Base-by-base conservation (phyloP, 2,888 invertebrate genomes). In the Nezara viridula region DNA sequence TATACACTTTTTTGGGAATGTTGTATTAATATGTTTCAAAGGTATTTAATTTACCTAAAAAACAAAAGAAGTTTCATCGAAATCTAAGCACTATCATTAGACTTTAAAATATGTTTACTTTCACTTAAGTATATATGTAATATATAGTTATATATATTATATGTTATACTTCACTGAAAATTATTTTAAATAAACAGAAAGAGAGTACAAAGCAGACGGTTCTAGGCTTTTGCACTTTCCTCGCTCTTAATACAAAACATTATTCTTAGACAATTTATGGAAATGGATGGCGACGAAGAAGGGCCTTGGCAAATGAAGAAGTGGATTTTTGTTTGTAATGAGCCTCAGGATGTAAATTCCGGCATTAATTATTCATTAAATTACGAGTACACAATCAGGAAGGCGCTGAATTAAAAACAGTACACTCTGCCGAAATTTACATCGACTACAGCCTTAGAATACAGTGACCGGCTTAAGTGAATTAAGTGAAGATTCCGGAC, bases 221-320 rank as follows among this genome's bases (percentile, higher is more conserved):
- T 16, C 32, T 16, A 73, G 66, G 32, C 37, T 37, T 73, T 73
- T 37, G 37, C 19, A 37, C 37, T 73, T 73, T 21, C 4, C 66
- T 73, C 19, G 32, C 16, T 32, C n/a, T 32, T 73, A 73, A 73
- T 21, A 19, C 1, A 19, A 21, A 21, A 6, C 5, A 73, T 73
- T 37, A 37, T 73, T 37, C 66, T 73, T 37, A 37, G 66, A 73
- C 66, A 73, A 73, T 73, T 73, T 37, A 73, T 73, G 66, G 2
- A 73, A 73, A 73, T 37, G 66, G 66, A 21, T 2, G 6, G 2
- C 32, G 19, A 37, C 19, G 37, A 21, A 73, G 66, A 1, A 5
- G 3, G 14, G 27, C 60, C 27, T 10, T 73, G 6, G 19, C 7
- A 32, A 37, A 73, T 19, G 19, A 73, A 73, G 2, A 19, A 73